Base-by-base conservation (phyloP, 2,888 invertebrate genomes). In the Parochlus steinenii region DNA sequence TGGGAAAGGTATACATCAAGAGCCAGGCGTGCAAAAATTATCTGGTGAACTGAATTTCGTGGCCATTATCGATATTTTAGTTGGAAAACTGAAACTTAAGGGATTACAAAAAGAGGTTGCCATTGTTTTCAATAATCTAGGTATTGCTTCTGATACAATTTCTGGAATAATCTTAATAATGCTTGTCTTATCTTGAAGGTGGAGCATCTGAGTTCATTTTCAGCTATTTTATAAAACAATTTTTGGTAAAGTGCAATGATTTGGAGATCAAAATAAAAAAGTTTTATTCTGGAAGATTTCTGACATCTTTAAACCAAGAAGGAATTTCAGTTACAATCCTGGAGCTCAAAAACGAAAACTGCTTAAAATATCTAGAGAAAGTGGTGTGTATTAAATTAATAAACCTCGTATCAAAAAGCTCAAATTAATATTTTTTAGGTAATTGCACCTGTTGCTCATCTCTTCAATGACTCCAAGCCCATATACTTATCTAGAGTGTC, bases 221-320 rank as follows among this genome's bases (percentile, higher is more conserved):
- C 8, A n/a, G 16, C 7, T n/a, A 16, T 15, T 37, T 37, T 18
- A 24, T 31, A 5, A 25, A 20, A 18, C 20, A 31, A n/a, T 31
- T 31, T 18, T 17, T 31, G 44, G 47, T 42, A 33, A 25, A 7
- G 44, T 46, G 23, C 41, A 44, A 27, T 31, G 37, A 41, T 26
- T 29, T 39, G 11, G 41, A 48, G 12, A 40, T 52, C 11, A 41
- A 39, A 31, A 37, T 54, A 15, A 39, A 41, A 33, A 44, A 49
- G 35, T 34, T 51, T 22, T 57, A 53, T 34, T 7, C 15, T 6
- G 67, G 67, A 0, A 61, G 59, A 43, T 61, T 75, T 41, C 71
- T 82, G 58, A 79, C 83, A 0, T 81, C 83, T 0, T 52, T 85
- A 29, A 75, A 83, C 47, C 79, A 78, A 68, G 69, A 73, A 35